Conservation (phyloP, 2,797 vertebrate species). For the Peromyscus aztecus region DNA sequence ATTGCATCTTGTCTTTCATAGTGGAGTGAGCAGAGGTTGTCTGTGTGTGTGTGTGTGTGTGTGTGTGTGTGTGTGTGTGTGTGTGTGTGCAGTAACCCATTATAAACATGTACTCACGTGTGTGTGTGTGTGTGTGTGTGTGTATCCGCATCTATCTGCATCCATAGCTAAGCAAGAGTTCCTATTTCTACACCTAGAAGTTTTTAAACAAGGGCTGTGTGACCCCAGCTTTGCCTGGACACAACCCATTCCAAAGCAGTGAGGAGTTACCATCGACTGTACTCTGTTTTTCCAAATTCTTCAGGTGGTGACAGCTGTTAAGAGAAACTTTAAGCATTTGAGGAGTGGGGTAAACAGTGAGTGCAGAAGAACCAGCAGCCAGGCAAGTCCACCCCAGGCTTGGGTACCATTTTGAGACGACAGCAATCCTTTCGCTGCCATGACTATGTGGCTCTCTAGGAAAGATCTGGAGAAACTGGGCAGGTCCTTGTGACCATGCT, state of each 20-base stretch:
- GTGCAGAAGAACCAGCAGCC: neutral
- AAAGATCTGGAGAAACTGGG: neutral
- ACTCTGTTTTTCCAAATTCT: neutral
- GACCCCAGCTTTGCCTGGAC: neutral
- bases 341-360: neutral
- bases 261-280: neutral
- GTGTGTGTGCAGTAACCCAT: neutral
- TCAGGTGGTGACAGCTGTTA: neutral
- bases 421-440: accelerated
- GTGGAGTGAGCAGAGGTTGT: too few relatives aligned
- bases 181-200: neutral
- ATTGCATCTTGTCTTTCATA: neutral
- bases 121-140: neutral
- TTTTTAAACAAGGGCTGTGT: neutral
- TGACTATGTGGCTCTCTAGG: neutral
- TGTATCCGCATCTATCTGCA: neutral
- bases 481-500: accelerated
- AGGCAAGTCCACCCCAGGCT: too few relatives aligned
- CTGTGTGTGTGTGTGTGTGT: neutral
- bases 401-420: too few relatives aligned
- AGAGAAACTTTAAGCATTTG: neutral
- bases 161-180: neutral
- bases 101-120: too few relatives aligned
- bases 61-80: neutral
- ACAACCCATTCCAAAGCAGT: neutral